Percentiles rank a stretch among this genome's conserved stretches.
Evolutionary conservation across 2,888 invertebrate species (phyloP).

Genomic region (Trachelus iudaicus): DNA sequence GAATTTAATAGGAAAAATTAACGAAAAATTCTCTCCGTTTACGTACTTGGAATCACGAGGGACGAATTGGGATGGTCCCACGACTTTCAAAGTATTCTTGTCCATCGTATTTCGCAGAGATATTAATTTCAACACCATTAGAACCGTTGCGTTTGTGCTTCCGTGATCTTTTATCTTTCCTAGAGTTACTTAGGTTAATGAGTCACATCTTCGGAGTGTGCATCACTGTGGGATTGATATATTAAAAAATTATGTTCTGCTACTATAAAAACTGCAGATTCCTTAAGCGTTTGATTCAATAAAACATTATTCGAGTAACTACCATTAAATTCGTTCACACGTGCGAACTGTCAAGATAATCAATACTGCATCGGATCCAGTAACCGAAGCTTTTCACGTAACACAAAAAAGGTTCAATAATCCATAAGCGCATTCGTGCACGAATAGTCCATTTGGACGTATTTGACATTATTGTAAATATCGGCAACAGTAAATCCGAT

Average conservation of each 20-base stretch:
- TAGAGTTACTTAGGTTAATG: neutral
- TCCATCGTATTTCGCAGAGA: neutral
- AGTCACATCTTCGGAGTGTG: neutral
- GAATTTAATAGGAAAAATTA: too few relatives aligned
- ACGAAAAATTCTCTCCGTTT: too few relatives aligned
- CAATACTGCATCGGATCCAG: neutral
- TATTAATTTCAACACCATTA: neutral
- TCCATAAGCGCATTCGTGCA: neutral
- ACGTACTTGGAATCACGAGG: too few relatives aligned
- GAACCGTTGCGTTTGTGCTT: neutral
- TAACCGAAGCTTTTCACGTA: neutral
- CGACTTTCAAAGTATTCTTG: neutral
- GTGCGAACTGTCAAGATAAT: neutral
- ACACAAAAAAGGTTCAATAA: neutral
- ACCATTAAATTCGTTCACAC: neutral
- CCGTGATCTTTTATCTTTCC: neutral
- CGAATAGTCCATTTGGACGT: neutral
- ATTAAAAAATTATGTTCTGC: neutral
- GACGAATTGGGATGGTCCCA: too few relatives aligned
- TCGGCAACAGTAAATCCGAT: neutral
- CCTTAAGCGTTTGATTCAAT: neutral
- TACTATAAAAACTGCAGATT: neutral
- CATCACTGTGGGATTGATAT: neutral
- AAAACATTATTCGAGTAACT: neutral
- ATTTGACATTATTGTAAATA: neutral